Conservation (phyloP, 2,113 vertebrate species). For the Larimichthys crocea region DNA sequence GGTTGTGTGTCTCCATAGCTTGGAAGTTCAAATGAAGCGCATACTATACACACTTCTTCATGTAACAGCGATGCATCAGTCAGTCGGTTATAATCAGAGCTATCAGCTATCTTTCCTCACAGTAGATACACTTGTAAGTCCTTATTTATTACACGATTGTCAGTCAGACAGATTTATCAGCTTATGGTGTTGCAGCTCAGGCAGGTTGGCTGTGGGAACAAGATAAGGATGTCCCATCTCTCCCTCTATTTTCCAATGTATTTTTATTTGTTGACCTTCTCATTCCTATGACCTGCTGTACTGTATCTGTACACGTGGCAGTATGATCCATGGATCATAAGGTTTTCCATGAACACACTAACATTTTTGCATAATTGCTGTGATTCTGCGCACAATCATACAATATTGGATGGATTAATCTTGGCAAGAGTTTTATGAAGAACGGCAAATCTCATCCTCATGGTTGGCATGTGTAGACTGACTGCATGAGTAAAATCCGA, state of each 20-base stretch:
- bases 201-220: conserved; percentile 16
- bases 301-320: background rate
- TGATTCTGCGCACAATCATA: conserved; percentile 25
- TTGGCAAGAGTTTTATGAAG: conserved; percentile 45
- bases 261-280: conserved; percentile 11
- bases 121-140: conserved; percentile 37
- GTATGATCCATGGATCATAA: conserved; percentile 2
- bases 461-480: conserved; percentile 22
- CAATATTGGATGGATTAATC: conserved; percentile 55
- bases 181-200: conserved; percentile 26
- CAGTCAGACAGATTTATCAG: conserved; percentile 30
- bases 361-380: conserved; percentile 31
- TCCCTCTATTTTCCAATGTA: background rate
- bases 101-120: conserved; percentile 34
- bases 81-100: conserved; percentile 19
- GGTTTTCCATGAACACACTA: conserved; percentile 32
- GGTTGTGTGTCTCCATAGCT: conserved; percentile 9
- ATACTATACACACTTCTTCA: conserved; percentile 13
- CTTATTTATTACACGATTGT: conserved; percentile 38
- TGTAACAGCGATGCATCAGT: conserved; percentile 3
- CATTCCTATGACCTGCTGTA: background rate
- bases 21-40: conserved; percentile 46
- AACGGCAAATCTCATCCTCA: conserved; percentile 30
- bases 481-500: conserved; percentile 20
- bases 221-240: conserved; percentile 22